These are phyloP conservation scores for Phalloptychus januarius DNA, from an alignment of 2,797 vertebrate species.

Conservation along the genomic window DNA sequence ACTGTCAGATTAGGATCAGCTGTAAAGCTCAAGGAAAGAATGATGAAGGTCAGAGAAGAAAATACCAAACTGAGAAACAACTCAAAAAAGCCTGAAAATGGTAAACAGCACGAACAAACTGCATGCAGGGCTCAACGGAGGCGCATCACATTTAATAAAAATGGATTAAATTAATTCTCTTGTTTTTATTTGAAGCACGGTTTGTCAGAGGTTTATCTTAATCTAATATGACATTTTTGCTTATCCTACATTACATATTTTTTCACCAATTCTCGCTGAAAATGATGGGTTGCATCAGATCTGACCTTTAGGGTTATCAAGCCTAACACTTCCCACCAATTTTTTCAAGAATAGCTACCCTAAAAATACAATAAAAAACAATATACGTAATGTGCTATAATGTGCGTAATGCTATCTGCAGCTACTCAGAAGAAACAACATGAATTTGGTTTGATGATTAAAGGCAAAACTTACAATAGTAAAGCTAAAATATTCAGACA, in stretches of 20 bases:
- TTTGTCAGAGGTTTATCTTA: background rate
- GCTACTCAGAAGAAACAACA: background rate
- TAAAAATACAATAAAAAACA: too few species aligned
- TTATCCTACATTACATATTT: conserved; percentile 24
- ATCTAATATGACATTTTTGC: conserved; percentile 7
- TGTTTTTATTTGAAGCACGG: conserved; percentile 8
- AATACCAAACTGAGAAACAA: conserved; percentile 28
- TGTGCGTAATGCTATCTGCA: background rate
- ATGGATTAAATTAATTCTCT: background rate
- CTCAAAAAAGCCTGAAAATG: conserved; percentile 5
- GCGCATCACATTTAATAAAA: background rate
- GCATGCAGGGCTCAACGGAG: background rate
- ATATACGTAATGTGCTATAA: background rate
- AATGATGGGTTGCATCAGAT: conserved; percentile 15
- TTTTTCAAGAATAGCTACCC: background rate
- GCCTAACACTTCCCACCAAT: background rate
- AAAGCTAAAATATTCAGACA: background rate
- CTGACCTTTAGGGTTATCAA: background rate
- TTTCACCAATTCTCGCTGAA: conserved; percentile 51
- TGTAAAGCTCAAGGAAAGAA: conserved; percentile 24
- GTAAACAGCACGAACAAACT: background rate
- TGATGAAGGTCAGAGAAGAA: conserved; percentile 44
- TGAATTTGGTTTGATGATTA: background rate
- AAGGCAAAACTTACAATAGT: background rate
- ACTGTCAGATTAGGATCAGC: conserved; percentile 46